Conservation (phyloP, 2,888 invertebrate genomes). For the Cheiracanthium punctorium region DNA sequence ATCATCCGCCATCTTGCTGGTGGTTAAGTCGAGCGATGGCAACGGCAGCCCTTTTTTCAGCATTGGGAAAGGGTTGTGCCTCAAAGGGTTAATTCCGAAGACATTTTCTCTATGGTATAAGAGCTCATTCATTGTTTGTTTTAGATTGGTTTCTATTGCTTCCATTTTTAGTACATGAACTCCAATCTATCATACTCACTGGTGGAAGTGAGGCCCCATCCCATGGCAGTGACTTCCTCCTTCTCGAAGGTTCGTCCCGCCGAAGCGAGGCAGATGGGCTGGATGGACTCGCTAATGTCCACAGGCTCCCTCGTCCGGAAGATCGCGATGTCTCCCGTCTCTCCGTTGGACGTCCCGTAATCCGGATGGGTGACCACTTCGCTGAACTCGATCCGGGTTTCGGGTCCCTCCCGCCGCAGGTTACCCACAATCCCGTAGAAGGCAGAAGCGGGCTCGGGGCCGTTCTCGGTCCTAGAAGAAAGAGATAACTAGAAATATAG, state of each 20-base stretch:
- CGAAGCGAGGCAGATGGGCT: conserved; percentile 33
- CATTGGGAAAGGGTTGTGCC: no score
- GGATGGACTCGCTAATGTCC: neutral
- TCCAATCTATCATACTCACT: conserved; percentile 23
- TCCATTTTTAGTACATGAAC: no score
- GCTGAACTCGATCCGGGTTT: conserved; percentile 38
- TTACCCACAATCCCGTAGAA: conserved; percentile 60
- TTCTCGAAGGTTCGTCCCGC: conserved; percentile 26
- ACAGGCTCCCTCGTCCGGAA: conserved; percentile 10
- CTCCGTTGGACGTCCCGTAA: conserved; percentile 20
- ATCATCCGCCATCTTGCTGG: no score
- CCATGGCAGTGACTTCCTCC: conserved; percentile 26
- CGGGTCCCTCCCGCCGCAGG: conserved; percentile 36
- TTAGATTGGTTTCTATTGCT: no score
- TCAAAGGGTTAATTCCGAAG: no score
- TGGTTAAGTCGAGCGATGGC: no score
- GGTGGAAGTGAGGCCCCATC: conserved; percentile 47
- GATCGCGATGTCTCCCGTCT: conserved; percentile 50
- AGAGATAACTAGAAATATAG: no score
- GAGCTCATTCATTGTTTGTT: no score
- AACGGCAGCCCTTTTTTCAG: no score
- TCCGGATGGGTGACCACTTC: conserved; percentile 42
- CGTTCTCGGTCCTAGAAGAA: conserved; percentile 16
- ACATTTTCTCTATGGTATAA: no score
- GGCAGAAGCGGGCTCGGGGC: conserved; percentile 28